Evolutionary conservation across 2,888 invertebrate species (phyloP).

Genomic region (Hirtodrosophila histrioides): DNA sequence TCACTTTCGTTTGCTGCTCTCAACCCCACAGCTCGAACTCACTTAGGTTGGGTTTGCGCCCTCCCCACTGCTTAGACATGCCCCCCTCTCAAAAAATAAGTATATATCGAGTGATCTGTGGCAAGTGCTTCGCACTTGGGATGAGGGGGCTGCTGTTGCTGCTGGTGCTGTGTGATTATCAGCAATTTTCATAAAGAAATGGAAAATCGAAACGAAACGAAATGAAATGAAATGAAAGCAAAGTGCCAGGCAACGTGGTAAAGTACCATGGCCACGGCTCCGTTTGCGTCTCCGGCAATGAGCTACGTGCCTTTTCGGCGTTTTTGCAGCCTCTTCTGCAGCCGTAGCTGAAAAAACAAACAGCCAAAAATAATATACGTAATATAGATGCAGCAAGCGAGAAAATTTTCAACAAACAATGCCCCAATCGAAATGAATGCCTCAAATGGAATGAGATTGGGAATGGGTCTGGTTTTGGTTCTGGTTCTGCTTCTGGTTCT

Average conservation of each 20-base stretch:
- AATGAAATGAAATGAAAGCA: constrained; percentile 66
- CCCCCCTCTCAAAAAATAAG: constrained; percentile 32
- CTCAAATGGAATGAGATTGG: background rate
- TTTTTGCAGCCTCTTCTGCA: constrained; percentile 70
- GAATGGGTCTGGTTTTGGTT: constrained; percentile 1
- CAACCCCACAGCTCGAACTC: constrained; percentile 20
- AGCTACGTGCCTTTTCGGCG: constrained; percentile 75
- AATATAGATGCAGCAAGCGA: constrained; percentile 39
- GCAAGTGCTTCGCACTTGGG: constrained; percentile 67
- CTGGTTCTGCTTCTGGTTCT: constrained; percentile 6
- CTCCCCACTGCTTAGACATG: background rate
- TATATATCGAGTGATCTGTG: constrained; percentile 65
- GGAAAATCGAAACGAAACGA: constrained; percentile 65
- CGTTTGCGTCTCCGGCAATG: constrained; percentile 58
- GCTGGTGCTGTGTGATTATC: constrained; percentile 63
- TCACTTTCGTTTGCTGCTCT: constrained; percentile 42
- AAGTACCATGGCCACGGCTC: constrained; percentile 68
- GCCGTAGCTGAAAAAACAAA: constrained; percentile 51
- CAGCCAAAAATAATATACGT: constrained; percentile 60
- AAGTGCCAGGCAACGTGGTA: constrained; percentile 75
- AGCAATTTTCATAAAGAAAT: constrained; percentile 76
- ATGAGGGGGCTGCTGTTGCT: constrained; percentile 38
- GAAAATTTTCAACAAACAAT: constrained; percentile 51
- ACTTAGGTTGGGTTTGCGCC: constrained; percentile 23
- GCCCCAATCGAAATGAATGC: constrained; percentile 34